phyloP scores from a whole-genome alignment of 1,140 invertebrate species.

The Aphis gossypii region DNA sequence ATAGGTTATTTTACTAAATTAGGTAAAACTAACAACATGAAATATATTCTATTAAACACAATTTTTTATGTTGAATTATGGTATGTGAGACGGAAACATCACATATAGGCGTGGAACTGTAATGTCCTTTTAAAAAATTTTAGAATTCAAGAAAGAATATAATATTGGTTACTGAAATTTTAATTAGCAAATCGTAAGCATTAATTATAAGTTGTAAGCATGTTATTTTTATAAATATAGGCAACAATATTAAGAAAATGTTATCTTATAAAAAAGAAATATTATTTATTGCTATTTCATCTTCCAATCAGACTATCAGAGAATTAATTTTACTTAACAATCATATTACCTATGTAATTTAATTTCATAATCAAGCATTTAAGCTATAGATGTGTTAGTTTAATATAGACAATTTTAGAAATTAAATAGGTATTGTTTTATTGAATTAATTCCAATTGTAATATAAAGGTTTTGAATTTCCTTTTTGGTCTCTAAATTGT shows the following conservation, averaged over 20 bases:
- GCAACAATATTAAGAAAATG: neutral
- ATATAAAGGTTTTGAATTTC: slow-evolving; percentile 32
- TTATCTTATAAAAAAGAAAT: neutral
- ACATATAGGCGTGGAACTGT: too few relatives aligned
- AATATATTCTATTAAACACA: too few relatives aligned
- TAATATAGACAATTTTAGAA: neutral
- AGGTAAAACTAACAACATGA: too few relatives aligned
- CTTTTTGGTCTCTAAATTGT: slow-evolving; percentile 48
- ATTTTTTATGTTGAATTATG: too few relatives aligned
- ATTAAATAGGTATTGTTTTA: neutral
- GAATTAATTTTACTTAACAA: neutral
- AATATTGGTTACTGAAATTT: too few relatives aligned
- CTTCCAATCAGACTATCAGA: neutral
- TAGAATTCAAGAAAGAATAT: too few relatives aligned
- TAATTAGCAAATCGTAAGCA: too few relatives aligned
- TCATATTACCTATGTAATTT: neutral
- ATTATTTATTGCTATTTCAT: neutral
- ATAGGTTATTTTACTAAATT: too few relatives aligned
- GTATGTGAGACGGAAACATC: too few relatives aligned
- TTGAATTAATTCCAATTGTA: neutral
- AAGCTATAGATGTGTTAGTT: neutral
- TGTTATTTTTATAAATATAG: neutral
- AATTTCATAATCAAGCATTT: neutral
- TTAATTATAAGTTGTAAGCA: too few relatives aligned
- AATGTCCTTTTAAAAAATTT: too few relatives aligned